Evolutionary conservation across 2,888 invertebrate species (phyloP).

Genomic region (Luperina nickerlii): DNA sequence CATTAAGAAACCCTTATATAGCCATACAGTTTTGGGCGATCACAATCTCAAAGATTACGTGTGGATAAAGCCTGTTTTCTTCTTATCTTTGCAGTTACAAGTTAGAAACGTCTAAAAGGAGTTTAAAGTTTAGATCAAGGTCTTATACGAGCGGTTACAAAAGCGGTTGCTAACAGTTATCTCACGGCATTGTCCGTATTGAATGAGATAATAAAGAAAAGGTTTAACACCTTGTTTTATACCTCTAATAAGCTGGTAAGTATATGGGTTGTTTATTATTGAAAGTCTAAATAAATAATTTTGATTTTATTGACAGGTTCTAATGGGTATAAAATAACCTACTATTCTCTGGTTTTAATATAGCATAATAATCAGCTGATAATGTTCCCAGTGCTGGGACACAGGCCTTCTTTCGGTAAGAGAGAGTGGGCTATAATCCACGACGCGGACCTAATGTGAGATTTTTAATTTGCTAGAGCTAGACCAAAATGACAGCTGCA

Average conservation of each 20-base stretch:
- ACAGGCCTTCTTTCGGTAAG: too few relatives aligned
- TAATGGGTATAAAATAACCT: too few relatives aligned
- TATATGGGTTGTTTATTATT: not conserved
- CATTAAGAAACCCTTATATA: constrained; percentile 50
- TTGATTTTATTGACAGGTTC: not conserved
- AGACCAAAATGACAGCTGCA: too few relatives aligned
- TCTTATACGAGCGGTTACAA: constrained; percentile 54
- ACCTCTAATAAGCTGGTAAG: too few relatives aligned
- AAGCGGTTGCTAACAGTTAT: constrained; percentile 52
- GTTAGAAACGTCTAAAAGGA: constrained; percentile 39
- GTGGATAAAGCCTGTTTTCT: constrained; percentile 39
- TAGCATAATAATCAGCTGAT: too few relatives aligned
- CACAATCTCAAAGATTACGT: constrained; percentile 47
- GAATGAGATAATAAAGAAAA: constrained; percentile 48
- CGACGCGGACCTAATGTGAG: too few relatives aligned
- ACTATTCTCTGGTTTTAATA: too few relatives aligned
- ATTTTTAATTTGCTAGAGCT: too few relatives aligned
- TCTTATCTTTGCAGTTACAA: constrained; percentile 35
- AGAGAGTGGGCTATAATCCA: too few relatives aligned
- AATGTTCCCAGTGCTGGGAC: too few relatives aligned
- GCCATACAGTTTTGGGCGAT: constrained; percentile 44
- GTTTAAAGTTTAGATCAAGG: constrained; percentile 64
- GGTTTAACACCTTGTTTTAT: constrained; percentile 14
- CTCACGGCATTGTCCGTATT: constrained; percentile 50
- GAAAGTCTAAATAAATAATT: not conserved